Evolutionary conservation across 2,888 invertebrate genomes (phyloP).

Genomic region (Bibio marci): DNA sequence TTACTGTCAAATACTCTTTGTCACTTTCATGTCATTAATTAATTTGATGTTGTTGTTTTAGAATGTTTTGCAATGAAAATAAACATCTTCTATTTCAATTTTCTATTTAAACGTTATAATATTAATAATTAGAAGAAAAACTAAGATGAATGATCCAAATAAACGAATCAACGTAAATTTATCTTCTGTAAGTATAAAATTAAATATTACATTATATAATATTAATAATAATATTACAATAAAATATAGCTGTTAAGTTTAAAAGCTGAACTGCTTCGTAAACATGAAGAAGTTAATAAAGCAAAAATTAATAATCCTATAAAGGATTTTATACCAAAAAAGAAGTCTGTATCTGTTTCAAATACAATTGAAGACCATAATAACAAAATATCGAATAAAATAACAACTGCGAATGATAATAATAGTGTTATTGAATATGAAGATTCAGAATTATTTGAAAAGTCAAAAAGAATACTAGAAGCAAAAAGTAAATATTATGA

Average conservation of each 20-base stretch:
- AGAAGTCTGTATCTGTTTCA: slow-evolving; percentile 10
- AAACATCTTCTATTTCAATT: too few species aligned
- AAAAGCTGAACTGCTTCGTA: slow-evolving; percentile 76
- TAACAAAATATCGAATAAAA: slow-evolving; percentile 13
- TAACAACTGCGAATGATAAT: slow-evolving; percentile 22
- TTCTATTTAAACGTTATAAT: too few species aligned
- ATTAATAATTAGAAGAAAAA: too few species aligned
- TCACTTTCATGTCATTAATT: too few species aligned
- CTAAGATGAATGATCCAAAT: slow-evolving; percentile 27
- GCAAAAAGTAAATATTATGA: slow-evolving; percentile 30
- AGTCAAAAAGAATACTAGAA: slow-evolving; percentile 28
- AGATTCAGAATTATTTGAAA: slow-evolving; percentile 22
- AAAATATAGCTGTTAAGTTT: slow-evolving; percentile 50
- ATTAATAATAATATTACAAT: slow-evolving; percentile 1
- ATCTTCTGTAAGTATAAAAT: slow-evolving; percentile 17
- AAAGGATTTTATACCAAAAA: slow-evolving; percentile 32
- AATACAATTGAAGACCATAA: slow-evolving; percentile 13
- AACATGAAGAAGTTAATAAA: slow-evolving; percentile 65
- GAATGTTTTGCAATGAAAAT: too few species aligned
- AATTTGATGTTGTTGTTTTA: too few species aligned
- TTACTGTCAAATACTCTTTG: too few species aligned
- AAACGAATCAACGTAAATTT: slow-evolving; percentile 27
- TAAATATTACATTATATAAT: not conserved
- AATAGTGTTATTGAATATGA: slow-evolving; percentile 24
- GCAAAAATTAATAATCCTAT: slow-evolving; percentile 38